Evolutionary conservation across 37 sponge, comb jelly and placozoan genomes (phyloP), one percentile per base, ranked within the genome.

Genomic region (Hexactinellida sp.): DNA sequence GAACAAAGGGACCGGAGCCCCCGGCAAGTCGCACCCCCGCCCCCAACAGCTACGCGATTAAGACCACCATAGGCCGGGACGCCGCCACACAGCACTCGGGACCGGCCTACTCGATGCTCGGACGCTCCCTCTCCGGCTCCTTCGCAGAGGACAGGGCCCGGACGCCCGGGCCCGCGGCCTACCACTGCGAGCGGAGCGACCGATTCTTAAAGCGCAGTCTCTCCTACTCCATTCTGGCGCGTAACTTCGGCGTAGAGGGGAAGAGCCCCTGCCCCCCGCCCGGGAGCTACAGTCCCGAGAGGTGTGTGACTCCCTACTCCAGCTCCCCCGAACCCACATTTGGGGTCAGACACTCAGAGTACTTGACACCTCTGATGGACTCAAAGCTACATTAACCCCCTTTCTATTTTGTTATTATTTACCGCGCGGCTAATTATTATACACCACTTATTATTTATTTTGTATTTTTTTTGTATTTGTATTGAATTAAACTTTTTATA

Each of bases 281-380:
- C 19, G 98, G 98, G 19, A 93, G 94, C 36, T 85, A 97, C 86
- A 88, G 88, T 36, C 98, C 98, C 36, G 98, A 97, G 85, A 86
- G 84, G 38, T 95, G 94, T n/a, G 30, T n/a, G 19, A 25, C 76
- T 63, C 28, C 28, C 28, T 91, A 93, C 37, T 47, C 55, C 21
- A 37, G 55, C 24, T 41, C 93, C 23, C 98, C 98, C 36, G 90
- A 87, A 54, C 91, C 88, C 88, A 94, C 94, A 39, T 84, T 97
- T 82, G 98, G 98, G 1, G 93, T 94, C 83, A 63, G 92, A 24
- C 98, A 97, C 92, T 97, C 98, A 0, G 98, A 97, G 76, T 97
- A 90, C 85, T 83, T 90, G 83, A 92, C 98, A 24, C 98, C 98
- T 19, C 92, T 93, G 54, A 93, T 97, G 38, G 83, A 63, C 76